Evolutionary conservation across 2,797 vertebrate species (phyloP).

Genomic region (Buphagus erythrorhynchus): DNA sequence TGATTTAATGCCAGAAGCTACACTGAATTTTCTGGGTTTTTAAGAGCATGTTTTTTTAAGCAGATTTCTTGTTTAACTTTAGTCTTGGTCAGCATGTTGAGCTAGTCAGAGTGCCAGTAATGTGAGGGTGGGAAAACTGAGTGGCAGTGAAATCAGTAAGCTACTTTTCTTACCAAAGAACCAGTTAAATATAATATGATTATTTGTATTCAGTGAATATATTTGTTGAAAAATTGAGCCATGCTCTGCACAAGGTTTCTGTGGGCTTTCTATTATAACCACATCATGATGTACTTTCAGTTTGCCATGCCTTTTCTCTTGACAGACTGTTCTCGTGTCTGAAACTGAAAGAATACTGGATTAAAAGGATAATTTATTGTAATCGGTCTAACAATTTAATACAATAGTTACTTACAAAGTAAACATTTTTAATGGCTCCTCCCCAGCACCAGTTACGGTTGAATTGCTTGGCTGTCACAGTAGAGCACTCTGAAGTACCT

Average conservation of each 20-base stretch:
- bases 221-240: not conserved
- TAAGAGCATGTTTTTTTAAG: not conserved
- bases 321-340: not conserved
- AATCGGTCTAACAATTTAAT: not conserved
- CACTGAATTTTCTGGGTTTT: not conserved
- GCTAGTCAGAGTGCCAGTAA: not conserved
- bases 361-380: not conserved
- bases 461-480: not conserved
- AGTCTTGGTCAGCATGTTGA: not conserved
- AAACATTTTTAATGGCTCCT: not conserved
- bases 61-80: not conserved
- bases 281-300: not conserved
- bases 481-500: not conserved
- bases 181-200: not conserved
- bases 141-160: not conserved
- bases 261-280: not conserved
- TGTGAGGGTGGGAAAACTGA: not conserved
- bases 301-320: not conserved
- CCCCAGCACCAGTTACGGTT: not conserved
- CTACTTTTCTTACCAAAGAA: not conserved
- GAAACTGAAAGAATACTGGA: not conserved
- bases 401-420: not conserved
- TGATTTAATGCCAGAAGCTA: not conserved
- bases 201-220: not conserved
- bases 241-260: not conserved